phyloP scores from a whole-genome alignment of 2,113 vertebrate species.

The Cepphus grylle region DNA sequence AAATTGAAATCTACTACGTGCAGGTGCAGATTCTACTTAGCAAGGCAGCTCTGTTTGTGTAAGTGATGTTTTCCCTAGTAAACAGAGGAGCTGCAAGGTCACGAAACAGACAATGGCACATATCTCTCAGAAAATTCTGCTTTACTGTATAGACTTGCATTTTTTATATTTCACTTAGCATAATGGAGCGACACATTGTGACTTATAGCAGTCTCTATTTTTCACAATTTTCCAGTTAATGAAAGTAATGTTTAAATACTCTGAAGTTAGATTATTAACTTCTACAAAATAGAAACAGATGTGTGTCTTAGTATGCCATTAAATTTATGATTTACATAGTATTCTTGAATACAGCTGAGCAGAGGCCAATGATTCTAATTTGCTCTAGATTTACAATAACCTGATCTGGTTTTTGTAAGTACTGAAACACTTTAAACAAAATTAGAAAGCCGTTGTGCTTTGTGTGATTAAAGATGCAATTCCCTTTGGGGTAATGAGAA shows the following conservation, averaged over 20 bases:
- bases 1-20: slow-evolving; percentile 40
- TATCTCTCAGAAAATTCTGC: slow-evolving; percentile 41
- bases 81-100: slow-evolving; percentile 45
- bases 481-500: slow-evolving; percentile 80
- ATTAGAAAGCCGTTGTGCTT: slow-evolving; percentile 80
- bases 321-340: slow-evolving; percentile 94
- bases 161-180: slow-evolving; percentile 58
- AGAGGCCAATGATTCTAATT: slow-evolving; percentile 93
- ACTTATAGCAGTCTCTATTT: slow-evolving; percentile 65
- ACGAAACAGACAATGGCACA: slow-evolving; percentile 27
- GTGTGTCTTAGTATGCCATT: slow-evolving; percentile 90
- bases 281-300: slow-evolving; percentile 95
- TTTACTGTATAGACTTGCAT: slow-evolving; percentile 35
- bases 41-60: slow-evolving; percentile 44
- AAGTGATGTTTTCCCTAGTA: slow-evolving; percentile 36
- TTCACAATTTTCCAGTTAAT: slow-evolving; percentile 79
- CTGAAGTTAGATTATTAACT: slow-evolving; percentile 87
- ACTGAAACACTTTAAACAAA: slow-evolving; percentile 90
- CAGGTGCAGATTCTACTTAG: slow-evolving; percentile 58
- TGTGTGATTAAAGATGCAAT: slow-evolving; percentile 85
- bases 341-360: slow-evolving; percentile 87
- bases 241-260: slow-evolving; percentile 87
- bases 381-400: slow-evolving; percentile 89
- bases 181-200: slow-evolving; percentile 48
- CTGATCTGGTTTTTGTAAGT: slow-evolving; percentile 91